phyloP scores from a whole-genome alignment of 1,140 invertebrate genomes.

The Plutomurus gul region DNA sequence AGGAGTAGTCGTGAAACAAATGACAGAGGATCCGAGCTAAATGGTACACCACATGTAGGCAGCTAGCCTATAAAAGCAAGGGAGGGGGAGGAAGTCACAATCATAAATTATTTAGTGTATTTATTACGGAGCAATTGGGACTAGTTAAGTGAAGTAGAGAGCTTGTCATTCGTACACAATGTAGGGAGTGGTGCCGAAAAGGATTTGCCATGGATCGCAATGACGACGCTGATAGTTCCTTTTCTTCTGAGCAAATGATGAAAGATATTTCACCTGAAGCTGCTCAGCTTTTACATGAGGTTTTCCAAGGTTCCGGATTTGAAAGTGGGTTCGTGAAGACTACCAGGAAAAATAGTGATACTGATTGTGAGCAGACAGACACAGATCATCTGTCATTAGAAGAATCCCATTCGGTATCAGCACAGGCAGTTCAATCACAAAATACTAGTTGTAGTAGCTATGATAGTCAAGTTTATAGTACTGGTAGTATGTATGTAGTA shows the following conservation, averaged over 20 bases:
- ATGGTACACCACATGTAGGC: too few relatives aligned
- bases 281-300: slow-evolving; percentile 35
- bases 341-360: neutral
- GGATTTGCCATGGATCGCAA: neutral
- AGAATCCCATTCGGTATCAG: neutral
- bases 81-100: slow-evolving; percentile 22
- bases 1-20: too few relatives aligned
- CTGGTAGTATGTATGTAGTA: too few relatives aligned
- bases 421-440: neutral
- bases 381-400: neutral
- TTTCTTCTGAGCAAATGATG: slow-evolving; percentile 34
- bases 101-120: slow-evolving; percentile 31
- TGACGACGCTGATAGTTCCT: neutral
- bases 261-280: slow-evolving; percentile 46
- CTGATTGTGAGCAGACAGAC: neutral
- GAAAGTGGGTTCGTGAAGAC: neutral
- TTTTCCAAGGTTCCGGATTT: slow-evolving; percentile 37
- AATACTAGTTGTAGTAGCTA: too few relatives aligned
- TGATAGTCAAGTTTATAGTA: too few relatives aligned
- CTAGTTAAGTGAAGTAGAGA: neutral
- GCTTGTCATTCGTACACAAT: neutral
- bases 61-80: neutral
- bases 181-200: neutral
- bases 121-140: slow-evolving; percentile 25
- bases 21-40: too few relatives aligned